phyloP scores from a whole-genome alignment of 2,888 invertebrate species.

The Drosophila falleni region DNA sequence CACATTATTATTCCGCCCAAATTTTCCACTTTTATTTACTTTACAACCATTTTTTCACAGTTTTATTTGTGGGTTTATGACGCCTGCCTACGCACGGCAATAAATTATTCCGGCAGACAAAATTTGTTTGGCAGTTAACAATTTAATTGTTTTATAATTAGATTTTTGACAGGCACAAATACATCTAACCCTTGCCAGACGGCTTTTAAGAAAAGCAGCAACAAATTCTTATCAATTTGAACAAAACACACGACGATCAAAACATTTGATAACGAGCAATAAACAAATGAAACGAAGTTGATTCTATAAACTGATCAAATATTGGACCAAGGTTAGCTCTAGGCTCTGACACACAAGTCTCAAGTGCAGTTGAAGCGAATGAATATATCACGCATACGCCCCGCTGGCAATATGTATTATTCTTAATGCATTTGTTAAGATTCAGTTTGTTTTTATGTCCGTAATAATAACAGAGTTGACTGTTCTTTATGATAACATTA shows the following conservation, averaged over 20 bases:
- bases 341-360: background rate
- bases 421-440: conserved; percentile 10
- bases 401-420: conserved; percentile 16
- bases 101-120: conserved; percentile 40
- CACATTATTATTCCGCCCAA: background rate
- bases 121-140: conserved; percentile 47
- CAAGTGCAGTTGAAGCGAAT: conserved; percentile 19
- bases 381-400: conserved; percentile 38
- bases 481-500: conserved; percentile 32
- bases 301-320: conserved; percentile 24
- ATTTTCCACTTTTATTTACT: conserved; percentile 7
- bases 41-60: conserved; percentile 23
- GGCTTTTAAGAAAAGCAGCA: conserved; percentile 9
- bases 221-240: conserved; percentile 26
- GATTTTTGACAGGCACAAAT: conserved; percentile 41
- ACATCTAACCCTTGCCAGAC: conserved; percentile 32
- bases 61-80: conserved; percentile 43
- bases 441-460: conserved; percentile 23
- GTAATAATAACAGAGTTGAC: conserved; percentile 44
- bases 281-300: conserved; percentile 20
- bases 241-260: conserved; percentile 20
- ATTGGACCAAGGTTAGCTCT: conserved; percentile 33
- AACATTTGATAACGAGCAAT: conserved; percentile 48
- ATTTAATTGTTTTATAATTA: conserved; percentile 70
- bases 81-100: conserved; percentile 27